Conservation (phyloP, 2,888 invertebrate genomes). For the Onthophagus sagittarius region DNA sequence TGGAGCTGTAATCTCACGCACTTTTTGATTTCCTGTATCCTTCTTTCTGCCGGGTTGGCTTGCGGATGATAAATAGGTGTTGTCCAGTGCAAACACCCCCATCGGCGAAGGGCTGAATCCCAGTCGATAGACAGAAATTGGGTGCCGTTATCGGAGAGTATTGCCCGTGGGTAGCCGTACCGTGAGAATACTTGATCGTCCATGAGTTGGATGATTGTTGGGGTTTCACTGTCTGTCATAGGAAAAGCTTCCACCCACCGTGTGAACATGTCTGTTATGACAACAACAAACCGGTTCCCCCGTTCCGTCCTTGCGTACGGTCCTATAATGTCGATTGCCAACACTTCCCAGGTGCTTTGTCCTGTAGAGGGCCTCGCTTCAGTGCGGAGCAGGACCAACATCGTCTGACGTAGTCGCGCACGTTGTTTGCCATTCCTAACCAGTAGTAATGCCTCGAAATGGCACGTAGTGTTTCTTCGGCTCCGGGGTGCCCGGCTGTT, state of each 20-base stretch:
- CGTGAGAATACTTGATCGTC: constrained; percentile 17
- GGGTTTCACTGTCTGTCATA: constrained; percentile 11
- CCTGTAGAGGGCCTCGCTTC: constrained; percentile 11
- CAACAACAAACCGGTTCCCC: constrained; percentile 26
- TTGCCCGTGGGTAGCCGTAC: constrained; percentile 13
- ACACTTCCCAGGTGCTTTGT: constrained; percentile 19
- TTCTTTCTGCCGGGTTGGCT: constrained; percentile 30
- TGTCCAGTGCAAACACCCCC: constrained; percentile 26
- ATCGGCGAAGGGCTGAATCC: constrained; percentile 21
- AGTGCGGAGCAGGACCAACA: not conserved
- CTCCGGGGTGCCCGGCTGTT: constrained; percentile 21
- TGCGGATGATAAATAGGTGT: constrained; percentile 31
- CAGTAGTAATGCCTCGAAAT: constrained; percentile 12
- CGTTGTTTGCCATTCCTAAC: not conserved
- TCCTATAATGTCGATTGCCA: constrained; percentile 23
- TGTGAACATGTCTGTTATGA: constrained; percentile 28
- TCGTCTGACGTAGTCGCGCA: constrained; percentile 29
- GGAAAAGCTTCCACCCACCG: constrained; percentile 32
- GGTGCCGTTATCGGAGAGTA: constrained; percentile 22
- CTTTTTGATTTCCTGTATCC: constrained; percentile 34
- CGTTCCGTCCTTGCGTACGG: constrained; percentile 17
- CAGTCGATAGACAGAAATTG: constrained; percentile 11
- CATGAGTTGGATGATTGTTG: not conserved
- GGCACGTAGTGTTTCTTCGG: constrained; percentile 20
- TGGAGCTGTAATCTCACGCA: constrained; percentile 17